phyloP scores from a whole-genome alignment of 92 coral and sea anemone genomes.

The Phymanthus crucifer region DNA sequence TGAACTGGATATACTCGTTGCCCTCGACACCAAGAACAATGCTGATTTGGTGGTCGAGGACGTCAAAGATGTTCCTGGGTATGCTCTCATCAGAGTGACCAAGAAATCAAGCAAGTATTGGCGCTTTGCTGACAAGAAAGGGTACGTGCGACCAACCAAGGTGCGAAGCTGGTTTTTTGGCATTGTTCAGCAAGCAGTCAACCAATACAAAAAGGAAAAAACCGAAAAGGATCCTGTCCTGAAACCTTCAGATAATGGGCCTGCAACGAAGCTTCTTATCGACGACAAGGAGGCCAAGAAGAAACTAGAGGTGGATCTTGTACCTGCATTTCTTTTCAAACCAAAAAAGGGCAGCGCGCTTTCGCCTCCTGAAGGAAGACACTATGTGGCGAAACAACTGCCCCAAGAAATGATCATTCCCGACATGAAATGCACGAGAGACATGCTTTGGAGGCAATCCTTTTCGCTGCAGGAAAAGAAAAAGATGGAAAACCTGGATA shows the following conservation, averaged over 20 bases:
- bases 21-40: constrained; percentile 41
- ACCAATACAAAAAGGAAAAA: neutral
- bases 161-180: constrained; percentile 60
- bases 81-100: constrained; percentile 44
- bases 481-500: constrained; percentile 64
- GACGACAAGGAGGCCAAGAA: neutral
- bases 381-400: constrained; percentile 32
- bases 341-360: neutral
- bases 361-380: constrained; percentile 13
- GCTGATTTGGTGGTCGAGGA: constrained; percentile 34
- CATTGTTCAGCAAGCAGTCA: constrained; percentile 32
- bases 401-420: constrained; percentile 9
- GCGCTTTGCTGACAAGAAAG: constrained; percentile 32
- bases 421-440: constrained; percentile 3
- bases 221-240: neutral
- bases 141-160: constrained; percentile 53
- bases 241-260: constrained; percentile 25
- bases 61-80: constrained; percentile 26
- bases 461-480: constrained; percentile 74
- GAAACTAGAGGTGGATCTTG: constrained; percentile 16
- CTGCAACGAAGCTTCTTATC: constrained; percentile 16
- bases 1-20: constrained; percentile 62
- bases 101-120: constrained; percentile 34
- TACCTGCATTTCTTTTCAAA: constrained; percentile 41
- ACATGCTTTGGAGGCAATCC: constrained; percentile 78